Percentiles rank a stretch among this genome's conserved stretches.
Conservation (phyloP, 1,140 invertebrate genomes). For the Pararge aegeria region DNA sequence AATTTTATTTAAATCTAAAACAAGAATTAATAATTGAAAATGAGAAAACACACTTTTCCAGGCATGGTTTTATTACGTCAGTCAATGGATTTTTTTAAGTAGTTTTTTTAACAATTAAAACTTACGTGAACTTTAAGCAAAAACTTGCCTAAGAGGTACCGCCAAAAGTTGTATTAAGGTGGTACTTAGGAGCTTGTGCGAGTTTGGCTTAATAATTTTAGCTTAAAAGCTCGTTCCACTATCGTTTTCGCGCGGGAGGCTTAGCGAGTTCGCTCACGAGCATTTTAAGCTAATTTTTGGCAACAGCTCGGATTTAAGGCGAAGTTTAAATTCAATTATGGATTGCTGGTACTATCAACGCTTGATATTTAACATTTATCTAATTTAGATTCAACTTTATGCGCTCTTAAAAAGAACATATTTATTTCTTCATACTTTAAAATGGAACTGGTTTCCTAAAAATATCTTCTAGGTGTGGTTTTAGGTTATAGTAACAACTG, state of each 20-base stretch:
- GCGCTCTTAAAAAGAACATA: no score
- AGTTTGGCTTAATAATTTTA: conserved; percentile 74
- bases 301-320: conserved; percentile 45
- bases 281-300: conserved; percentile 70
- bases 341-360: conserved; percentile 4
- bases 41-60: no score
- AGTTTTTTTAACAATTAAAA: neutral
- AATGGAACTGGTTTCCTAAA: no score
- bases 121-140: neutral
- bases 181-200: conserved; percentile 45
- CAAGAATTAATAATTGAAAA: no score
- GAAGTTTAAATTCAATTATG: conserved; percentile 49
- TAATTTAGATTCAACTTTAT: neutral
- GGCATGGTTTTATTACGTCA: no score
- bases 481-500: no score
- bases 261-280: conserved; percentile 55
- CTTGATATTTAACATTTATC: neutral
- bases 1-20: no score
- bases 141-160: conserved; percentile 19
- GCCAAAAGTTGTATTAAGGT: conserved; percentile 40
- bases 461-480: no score
- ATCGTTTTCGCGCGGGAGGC: conserved; percentile 65
- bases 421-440: no score
- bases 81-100: neutral
- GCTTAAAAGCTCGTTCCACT: conserved; percentile 71